Percentiles rank a stretch among this genome's conserved stretches.
Conservation (phyloP, 2,888 invertebrate species). For the Andrena marginata region DNA sequence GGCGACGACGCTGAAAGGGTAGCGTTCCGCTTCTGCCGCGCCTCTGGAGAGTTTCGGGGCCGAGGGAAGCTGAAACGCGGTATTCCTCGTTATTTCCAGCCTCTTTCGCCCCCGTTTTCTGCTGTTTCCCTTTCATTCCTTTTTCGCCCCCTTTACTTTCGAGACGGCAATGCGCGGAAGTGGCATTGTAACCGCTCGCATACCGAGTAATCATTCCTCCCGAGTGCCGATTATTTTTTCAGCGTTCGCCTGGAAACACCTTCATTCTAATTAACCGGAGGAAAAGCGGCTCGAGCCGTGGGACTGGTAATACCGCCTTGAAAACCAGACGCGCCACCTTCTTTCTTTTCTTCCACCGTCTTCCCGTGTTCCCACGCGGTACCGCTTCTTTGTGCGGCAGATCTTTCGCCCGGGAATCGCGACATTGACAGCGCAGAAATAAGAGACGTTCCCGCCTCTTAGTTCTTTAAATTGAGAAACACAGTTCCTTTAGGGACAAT, state of each 20-base stretch:
- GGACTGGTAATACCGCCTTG: slow-evolving; percentile 11
- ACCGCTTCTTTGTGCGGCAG: slow-evolving; percentile 9
- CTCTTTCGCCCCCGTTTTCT: neutral
- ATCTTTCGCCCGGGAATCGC: slow-evolving; percentile 4
- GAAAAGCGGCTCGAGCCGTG: slow-evolving; percentile 18
- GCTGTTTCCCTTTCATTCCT: slow-evolving; percentile 46
- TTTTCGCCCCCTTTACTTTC: neutral
- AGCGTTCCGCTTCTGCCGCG: neutral
- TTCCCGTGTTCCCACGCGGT: slow-evolving; percentile 13
- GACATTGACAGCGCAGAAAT: slow-evolving; percentile 5
- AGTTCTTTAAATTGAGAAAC: neutral
- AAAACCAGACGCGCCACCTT: slow-evolving; percentile 14
- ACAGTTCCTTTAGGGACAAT: neutral
- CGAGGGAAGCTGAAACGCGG: slow-evolving; percentile 13
- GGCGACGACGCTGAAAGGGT: neutral
- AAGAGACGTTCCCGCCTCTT: neutral
- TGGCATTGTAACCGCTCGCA: slow-evolving; percentile 24
- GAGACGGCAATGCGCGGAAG: slow-evolving; percentile 1
- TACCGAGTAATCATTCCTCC: slow-evolving; percentile 35
- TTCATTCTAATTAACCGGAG: slow-evolving; percentile 48
- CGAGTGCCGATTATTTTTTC: slow-evolving; percentile 47
- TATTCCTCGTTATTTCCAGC: slow-evolving; percentile 28
- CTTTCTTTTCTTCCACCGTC: neutral
- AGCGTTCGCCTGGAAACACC: slow-evolving; percentile 43
- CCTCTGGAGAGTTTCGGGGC: slow-evolving; percentile 15